Evolutionary conservation across 2,797 vertebrate genomes (phyloP), one percentile per base, ranked within the genome.

Genomic region (Sebastes aleutianus): DNA sequence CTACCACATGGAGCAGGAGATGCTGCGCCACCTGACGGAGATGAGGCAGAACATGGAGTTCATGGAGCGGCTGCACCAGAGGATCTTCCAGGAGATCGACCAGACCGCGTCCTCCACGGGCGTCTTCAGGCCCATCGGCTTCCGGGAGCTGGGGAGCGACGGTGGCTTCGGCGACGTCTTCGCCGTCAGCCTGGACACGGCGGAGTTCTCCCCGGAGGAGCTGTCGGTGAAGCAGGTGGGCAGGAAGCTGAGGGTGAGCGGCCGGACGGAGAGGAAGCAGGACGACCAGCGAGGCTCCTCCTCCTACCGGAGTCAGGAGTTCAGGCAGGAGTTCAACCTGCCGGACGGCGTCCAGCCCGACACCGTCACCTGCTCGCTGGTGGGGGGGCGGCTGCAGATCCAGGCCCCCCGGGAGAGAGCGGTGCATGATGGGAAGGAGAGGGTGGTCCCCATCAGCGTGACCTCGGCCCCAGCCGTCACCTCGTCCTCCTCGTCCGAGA

Each of bases 261-360:
- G 95, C 39, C 86, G 87, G 79, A 90, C 90, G 3, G 96, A 97
- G 92, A 96, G 86, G 70, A 94, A 96, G 80, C 80, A 87, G 75
- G 88, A 89, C 0, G 91, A 94, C 2, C 94, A 78, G 29, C 94
- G 94, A 80, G 96, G 97, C 87, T 96, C 95, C 0, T 97, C 89
- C 93, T 96, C 96, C 2, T 97, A 95, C 95, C 94, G 92, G 77
- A 94, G 95, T 47, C 94, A 96, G 85, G 96, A 96, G 91, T 96
- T 97, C 93, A 93, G 94, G 74, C 95, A 96, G 78, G 97, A 97
- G 92, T 95, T 96, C 67, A 91, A 96, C 10, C 94, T 97, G 31
- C 96, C 96, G 0, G 91, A 94, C 9, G 95, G 93, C 3, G 95
- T 97, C 13, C 89, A 94, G 0, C 90, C 95, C 0, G 94, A 96